phyloP scores from a whole-genome alignment of 1,140 invertebrate genomes.

The Drosophila takahashii region DNA sequence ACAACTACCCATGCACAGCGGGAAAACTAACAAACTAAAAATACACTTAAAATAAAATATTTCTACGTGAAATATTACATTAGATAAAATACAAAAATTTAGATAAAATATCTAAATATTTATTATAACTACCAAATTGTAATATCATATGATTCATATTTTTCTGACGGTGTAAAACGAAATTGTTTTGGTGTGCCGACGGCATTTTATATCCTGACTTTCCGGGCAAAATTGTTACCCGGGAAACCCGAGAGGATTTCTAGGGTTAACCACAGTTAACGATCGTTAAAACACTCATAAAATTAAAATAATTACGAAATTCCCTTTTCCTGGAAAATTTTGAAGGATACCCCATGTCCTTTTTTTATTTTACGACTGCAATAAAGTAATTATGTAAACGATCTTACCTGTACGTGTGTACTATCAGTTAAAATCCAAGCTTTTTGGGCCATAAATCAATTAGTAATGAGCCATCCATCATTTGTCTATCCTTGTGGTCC shows the following conservation, averaged over 20 bases:
- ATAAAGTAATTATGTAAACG: slow-evolving; percentile 29
- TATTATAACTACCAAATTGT: too few species aligned
- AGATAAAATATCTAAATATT: too few species aligned
- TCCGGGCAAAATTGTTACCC: neutral
- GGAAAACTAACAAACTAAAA: neutral
- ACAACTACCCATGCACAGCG: neutral
- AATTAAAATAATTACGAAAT: slow-evolving; percentile 2
- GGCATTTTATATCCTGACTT: slow-evolving; percentile 1
- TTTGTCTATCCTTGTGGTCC: slow-evolving; percentile 4
- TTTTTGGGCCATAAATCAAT: slow-evolving; percentile 13
- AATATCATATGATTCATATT: too few species aligned
- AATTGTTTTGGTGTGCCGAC: neutral
- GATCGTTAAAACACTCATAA: slow-evolving; percentile 14
- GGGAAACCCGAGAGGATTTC: neutral
- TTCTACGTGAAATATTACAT: neutral
- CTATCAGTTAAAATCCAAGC: slow-evolving; percentile 5
- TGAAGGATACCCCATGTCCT: slow-evolving; percentile 2
- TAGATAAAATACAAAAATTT: too few species aligned
- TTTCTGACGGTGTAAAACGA: slow-evolving; percentile 1
- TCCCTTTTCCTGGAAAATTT: slow-evolving; percentile 4
- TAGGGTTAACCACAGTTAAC: slow-evolving; percentile 3
- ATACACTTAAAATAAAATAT: neutral
- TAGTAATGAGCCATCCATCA: slow-evolving; percentile 25
- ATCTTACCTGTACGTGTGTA: slow-evolving; percentile 3
- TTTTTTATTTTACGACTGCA: slow-evolving; percentile 11